Evolutionary conservation across 2,113 vertebrate genomes (phyloP), one percentile per base, ranked within the genome.

Genomic region (Eudyptes chrysolophus): DNA sequence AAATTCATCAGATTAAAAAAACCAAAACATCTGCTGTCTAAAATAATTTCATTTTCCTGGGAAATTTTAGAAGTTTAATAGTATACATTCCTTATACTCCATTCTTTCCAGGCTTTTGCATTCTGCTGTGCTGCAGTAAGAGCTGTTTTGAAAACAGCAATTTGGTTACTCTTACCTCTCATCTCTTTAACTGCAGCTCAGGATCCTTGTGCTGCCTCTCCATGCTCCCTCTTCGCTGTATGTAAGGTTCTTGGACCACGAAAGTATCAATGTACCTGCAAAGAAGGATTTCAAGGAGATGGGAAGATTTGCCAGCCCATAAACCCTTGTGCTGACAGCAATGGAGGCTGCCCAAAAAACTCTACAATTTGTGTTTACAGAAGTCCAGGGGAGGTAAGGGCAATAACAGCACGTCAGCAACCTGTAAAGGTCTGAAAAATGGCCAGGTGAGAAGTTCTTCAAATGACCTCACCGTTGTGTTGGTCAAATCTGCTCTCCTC

Each of bases 311-410:
- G 99, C 74, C 92, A 98, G 74, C 98, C 99, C 34, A 95, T 94
- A 82, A 99, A 99, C 85, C 99, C 98, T 5, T 99, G 99, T 76
- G 65, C 96, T 18, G 24, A 77, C n/a, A 97, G 97, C 97, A 98
- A 99, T 2, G 99, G 99, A 40, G 99, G 98, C 62, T 99, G 99
- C 88, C 98, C 99, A 55, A 78, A 94, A 68, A 98, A 99, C 93
- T 98, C 99, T 15, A 99, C 99, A 2, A 2, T 95, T 40, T 99
- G 99, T 94, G 15, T 98, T 57, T 99, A 98, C 75, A 96, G 66
- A 69, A 94, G 92, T 46, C 98, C 99, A n/a, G 99, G 99, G 90
- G 98, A 99, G 98, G 99, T 99, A 90, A 98, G 96, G n/a, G 3
- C 48, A 75, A 4, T 34, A 49, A 65, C 10, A 62, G 22, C 65